Evolutionary conservation across 2,888 invertebrate genomes (phyloP).

Genomic region (Sphecodes monilicornis): DNA sequence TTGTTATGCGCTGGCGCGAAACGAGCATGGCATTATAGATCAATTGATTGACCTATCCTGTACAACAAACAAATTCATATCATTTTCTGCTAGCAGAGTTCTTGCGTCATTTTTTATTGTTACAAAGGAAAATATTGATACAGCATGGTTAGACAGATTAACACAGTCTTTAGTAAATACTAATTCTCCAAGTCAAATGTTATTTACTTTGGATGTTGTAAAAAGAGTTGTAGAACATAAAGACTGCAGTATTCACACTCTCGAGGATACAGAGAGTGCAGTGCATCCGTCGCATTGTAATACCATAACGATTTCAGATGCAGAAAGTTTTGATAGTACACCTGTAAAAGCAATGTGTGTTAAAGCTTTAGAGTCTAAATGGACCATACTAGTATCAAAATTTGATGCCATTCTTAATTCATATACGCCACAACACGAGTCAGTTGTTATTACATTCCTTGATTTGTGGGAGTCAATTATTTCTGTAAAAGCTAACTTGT

Average conservation of each 20-base stretch:
- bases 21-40: conserved; percentile 93
- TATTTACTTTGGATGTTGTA: conserved; percentile 93
- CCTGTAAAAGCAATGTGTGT: conserved; percentile 94
- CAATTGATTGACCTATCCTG: conserved; percentile 93
- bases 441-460: conserved; percentile 90
- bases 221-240: conserved; percentile 96
- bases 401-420: conserved; percentile 85
- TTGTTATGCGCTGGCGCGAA: conserved; percentile 91
- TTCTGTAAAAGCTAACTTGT: conserved; percentile 95
- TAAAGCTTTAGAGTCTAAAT: conserved; percentile 93
- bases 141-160: conserved; percentile 92
- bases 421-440: conserved; percentile 84
- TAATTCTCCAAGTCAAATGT: conserved; percentile 88
- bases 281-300: conserved; percentile 85
- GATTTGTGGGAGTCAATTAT: conserved; percentile 96
- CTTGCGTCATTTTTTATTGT: conserved; percentile 93
- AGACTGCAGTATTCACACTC: conserved; percentile 91
- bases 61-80: conserved; percentile 92
- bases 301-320: conserved; percentile 89
- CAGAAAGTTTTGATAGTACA: conserved; percentile 94
- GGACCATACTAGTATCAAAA: conserved; percentile 90
- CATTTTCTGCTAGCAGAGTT: conserved; percentile 92
- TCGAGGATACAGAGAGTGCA: conserved; percentile 87
- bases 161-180: conserved; percentile 89
- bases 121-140: conserved; percentile 92